Percentiles rank a stretch among this genome's conserved stretches.
These are phyloP conservation scores for Acrobasis suavella DNA, from an alignment of 2,888 invertebrate genomes.

Conservation along the genomic window DNA sequence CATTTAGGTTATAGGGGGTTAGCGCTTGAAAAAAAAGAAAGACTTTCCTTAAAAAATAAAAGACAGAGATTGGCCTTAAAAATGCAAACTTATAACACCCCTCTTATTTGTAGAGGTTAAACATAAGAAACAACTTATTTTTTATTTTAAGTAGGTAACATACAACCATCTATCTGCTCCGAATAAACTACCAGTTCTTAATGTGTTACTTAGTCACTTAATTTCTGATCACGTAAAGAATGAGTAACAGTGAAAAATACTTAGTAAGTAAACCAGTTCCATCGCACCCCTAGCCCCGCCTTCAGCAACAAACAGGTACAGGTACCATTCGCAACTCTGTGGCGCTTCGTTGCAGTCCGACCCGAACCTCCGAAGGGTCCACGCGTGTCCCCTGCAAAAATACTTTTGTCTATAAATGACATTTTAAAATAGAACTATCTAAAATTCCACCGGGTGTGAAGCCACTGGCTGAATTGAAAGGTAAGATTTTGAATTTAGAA, in stretches of 20 bases:
- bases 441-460: conserved; percentile 13
- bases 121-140: no score
- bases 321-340: conserved; percentile 42
- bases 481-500: conserved; percentile 28
- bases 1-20: no score
- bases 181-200: no score
- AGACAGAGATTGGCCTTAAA: no score
- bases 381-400: conserved; percentile 28
- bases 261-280: conserved; percentile 8
- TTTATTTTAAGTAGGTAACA: no score
- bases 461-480: conserved; percentile 23
- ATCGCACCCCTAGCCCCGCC: conserved; percentile 37
- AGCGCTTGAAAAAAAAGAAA: no score
- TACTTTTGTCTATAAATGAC: conserved; percentile 29
- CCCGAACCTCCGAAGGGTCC: conserved; percentile 40
- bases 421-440: conserved; percentile 35
- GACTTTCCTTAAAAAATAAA: no score
- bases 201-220: no score
- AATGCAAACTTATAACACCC: no score
- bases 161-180: no score
- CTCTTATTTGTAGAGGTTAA: no score
- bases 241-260: conserved; percentile 1
- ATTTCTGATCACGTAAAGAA: no score
- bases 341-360: conserved; percentile 43
- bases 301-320: conserved; percentile 64